Base-by-base conservation (phyloP, 2,888 invertebrate genomes). In the Rhorus exstirpatorius region DNA sequence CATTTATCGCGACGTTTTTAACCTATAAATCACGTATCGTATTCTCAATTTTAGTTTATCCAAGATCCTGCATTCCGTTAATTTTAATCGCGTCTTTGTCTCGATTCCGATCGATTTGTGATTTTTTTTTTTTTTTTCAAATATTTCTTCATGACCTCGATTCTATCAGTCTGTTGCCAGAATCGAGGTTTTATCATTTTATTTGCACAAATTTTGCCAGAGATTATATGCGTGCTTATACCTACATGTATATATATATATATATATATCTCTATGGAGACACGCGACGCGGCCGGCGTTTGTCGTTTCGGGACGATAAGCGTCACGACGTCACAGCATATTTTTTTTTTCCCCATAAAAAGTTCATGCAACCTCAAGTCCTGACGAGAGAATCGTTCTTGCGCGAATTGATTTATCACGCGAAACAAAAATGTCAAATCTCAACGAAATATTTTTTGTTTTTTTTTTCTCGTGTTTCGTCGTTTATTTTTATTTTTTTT, bases 361-460 rank as follows among this genome's bases (percentile, higher is more conserved):
- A 12, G 12, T 10, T 24, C 14, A 55, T n/a, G 41, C 58, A 41
- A 51, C 51, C 38, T 31, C 4, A 58, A 60, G 44, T 55, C 19
- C 58, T 44, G 21, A 41, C 60, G 60, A 24, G 74, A 38, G n/a
- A 41, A 53, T 49, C 19, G 14, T 10, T 10, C 19, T 41, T 19
- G 14, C 41, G 79, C 19, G 41, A 41, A 21, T n/a, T n/a, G n/a
- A n/a, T n/a, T 17, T 31, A 41, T 19, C 14, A 49, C 0, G 49
- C n/a, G 46, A 79, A 49, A n/a, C n/a, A 26, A 71, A 55, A 53
- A 46, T 14, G 46, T 19, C 12, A 41, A 26, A 0, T 21, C 85
- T 87, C 86, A 88, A 88, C 89, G 87, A 26, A 26, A 6, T 2
- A 17, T 21, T 26, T 17, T 12, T 24, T 44, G 4, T 21, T 35